Evolutionary conservation across 2,113 vertebrate genomes (phyloP).

Genomic region (Poicephalus gulielmi): DNA sequence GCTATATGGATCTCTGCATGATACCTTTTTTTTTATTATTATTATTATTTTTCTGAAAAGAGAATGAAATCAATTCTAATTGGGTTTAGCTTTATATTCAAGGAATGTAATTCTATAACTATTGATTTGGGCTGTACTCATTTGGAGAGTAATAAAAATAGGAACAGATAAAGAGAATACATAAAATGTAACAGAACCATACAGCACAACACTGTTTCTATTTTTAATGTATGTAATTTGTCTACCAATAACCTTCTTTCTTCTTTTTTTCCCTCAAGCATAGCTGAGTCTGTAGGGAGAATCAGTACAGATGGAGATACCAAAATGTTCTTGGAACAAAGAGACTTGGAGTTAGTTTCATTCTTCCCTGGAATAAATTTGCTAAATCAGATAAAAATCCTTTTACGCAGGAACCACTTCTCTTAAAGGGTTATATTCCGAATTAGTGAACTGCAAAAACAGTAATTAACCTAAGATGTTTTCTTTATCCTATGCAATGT

Average conservation of each 20-base stretch:
- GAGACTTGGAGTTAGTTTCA: slow-evolving; percentile 49
- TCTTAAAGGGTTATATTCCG: slow-evolving; percentile 53
- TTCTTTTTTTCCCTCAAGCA: slow-evolving; percentile 55
- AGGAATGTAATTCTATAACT: slow-evolving; percentile 92
- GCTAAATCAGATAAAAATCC: slow-evolving; percentile 60
- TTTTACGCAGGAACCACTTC: slow-evolving; percentile 34
- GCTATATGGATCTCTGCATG: slow-evolving; percentile 76
- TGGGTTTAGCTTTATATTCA: slow-evolving; percentile 87
- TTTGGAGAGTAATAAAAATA: slow-evolving; percentile 90
- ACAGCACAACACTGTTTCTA: slow-evolving; percentile 65
- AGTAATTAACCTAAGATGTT: slow-evolving; percentile 55
- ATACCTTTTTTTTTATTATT: slow-evolving; percentile 62
- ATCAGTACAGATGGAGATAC: slow-evolving; percentile 41
- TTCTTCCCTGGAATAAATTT: slow-evolving; percentile 70
- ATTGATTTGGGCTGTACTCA: slow-evolving; percentile 86
- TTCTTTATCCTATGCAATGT: slow-evolving; percentile 10
- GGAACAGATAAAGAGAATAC: slow-evolving; percentile 84
- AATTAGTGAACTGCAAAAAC: slow-evolving; percentile 58
- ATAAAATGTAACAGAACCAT: slow-evolving; percentile 81
- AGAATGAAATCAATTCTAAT: slow-evolving; percentile 91
- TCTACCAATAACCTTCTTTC: slow-evolving; percentile 67
- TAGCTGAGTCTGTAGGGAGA: slow-evolving; percentile 58
- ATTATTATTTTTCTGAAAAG: slow-evolving; percentile 73
- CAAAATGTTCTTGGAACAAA: slow-evolving; percentile 69
- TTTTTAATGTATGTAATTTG: slow-evolving; percentile 75